Evolutionary conservation across 1,140 invertebrate species (phyloP), one percentile per base, ranked within the genome.

Genomic region (Drosophila nigrodunni): DNA sequence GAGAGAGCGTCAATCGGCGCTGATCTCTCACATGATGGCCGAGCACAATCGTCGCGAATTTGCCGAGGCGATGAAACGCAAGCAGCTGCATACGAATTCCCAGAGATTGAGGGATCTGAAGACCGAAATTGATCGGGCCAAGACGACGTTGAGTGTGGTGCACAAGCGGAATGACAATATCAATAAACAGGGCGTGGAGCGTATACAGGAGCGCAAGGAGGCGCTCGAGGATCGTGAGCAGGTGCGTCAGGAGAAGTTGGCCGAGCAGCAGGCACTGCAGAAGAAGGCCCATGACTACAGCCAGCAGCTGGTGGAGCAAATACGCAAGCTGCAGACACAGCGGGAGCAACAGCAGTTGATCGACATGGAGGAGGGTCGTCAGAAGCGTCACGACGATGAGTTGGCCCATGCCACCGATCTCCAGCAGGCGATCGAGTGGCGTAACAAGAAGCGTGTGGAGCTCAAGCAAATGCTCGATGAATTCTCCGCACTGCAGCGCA

Each of bases 131-230:
- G 72, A 72, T 3, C 68, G 52, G 2, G 82, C 79, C 6, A 71
- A 77, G 50, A 82, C 82, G 3, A 71, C 82, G 3, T 25, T 87
- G 21, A 55, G 43, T 10, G 54, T 87, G 3, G 55, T 76, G 41
- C n/a, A 52, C 7, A 67, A 44, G 3, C 86, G 86, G 8, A 11
- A 13, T 3, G 21, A 13, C 0, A 58, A 58, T 7, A n/a, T 35
- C 1, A 9, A 2, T 2, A 18, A 7, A 10, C 37, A 9, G 7
- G 54, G 43, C 8, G 9, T 21, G 0, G 43, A 47, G 7, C 78
- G 65, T 10, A 35, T 18, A 6, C 9, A 30, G 2, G 76, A 73
- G 15, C 52, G 62, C 15, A 15, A n/a, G 1, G 75, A 88, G 62
- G 83, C 79, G 9, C 21, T 41, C 15, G 68, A 55, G 7, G 34